Evolutionary conservation across 2,113 vertebrate genomes (phyloP), one percentile per base, ranked within the genome.

Genomic region (Gymnocephalus cernua): DNA sequence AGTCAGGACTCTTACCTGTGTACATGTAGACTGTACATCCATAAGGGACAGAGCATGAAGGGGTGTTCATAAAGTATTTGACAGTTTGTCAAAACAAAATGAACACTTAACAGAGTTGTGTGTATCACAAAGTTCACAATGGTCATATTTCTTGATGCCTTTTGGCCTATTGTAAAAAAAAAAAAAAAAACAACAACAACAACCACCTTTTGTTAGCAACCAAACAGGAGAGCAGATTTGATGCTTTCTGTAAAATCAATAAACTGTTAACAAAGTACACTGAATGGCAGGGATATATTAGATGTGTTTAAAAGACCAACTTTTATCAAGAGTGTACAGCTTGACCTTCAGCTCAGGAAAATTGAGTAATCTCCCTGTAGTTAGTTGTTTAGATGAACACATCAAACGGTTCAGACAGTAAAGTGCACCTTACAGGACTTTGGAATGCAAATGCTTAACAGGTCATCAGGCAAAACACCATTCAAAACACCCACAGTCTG

Each of bases 401-500:
- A 67, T 77, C 23, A 76, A 58, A 76, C 25, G 35, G 72, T 77
- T 71, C 63, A 78, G 79, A 82, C 73, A 72, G 77, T 16, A 14
- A 63, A 50, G 59, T 78, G 72, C 47, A 74, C 68, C 63, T 77
- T n/a, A 35, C 50, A 54, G 47, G 25, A 89, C 53, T 63, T 77
- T 77, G 75, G 45, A 79, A 82, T 87, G 79, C 77, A 92, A 89
- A 90, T 71, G 64, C 79, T 79, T 41, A 77, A 82, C 84, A 77
- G 62, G 38, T 75, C 61, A 48, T 77, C 78, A 85, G 80, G 86
- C 81, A 86, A 87, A 79, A 81, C 85, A 75, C 25, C 63, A 87
- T 64, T 83, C 57, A 82, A 65, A 86, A 82, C 78, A 90, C 15
- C 29, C 83, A 64, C 79, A 80, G 80, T 69, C 35, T 79, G 59